These are phyloP conservation scores for Pristionchus maxplancki DNA, from an alignment of 2,888 invertebrate genomes.

Conservation along the genomic window DNA sequence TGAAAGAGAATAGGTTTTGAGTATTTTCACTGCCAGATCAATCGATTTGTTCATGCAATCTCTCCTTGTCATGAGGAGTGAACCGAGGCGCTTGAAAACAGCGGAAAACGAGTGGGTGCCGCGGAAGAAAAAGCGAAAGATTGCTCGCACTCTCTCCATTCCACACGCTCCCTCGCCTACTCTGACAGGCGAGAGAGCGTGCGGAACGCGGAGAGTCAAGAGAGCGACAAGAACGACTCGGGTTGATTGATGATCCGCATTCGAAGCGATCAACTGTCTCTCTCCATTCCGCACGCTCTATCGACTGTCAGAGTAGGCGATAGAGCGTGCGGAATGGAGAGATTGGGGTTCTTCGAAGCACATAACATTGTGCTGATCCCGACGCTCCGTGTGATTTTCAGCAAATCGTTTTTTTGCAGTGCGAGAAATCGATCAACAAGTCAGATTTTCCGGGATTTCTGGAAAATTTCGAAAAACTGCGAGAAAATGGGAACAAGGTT, in stretches of 20 bases:
- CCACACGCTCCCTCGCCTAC: not conserved
- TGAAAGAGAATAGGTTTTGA: too few relatives aligned
- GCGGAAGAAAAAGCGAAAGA: not conserved
- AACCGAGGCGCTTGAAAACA: conserved; percentile 25
- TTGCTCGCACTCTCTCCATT: not conserved
- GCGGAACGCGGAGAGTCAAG: not conserved
- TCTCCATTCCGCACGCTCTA: not conserved
- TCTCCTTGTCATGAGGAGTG: not conserved
- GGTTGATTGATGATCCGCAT: not conserved
- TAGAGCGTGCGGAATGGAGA: not conserved
- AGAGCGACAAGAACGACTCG: not conserved
- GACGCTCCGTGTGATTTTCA: not conserved
- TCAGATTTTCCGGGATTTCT: not conserved
- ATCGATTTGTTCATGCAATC: not conserved
- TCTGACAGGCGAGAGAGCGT: not conserved
- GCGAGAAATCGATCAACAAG: not conserved
- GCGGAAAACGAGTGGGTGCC: not conserved
- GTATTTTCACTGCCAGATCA: too few relatives aligned
- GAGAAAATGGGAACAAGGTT: too few relatives aligned
- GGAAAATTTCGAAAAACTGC: not conserved
- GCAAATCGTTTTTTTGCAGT: not conserved
- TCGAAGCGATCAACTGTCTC: not conserved
- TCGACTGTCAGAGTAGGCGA: not conserved
- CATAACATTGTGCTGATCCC: not conserved
- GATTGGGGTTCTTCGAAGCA: not conserved